Evolutionary conservation across 2,113 vertebrate genomes (phyloP).

Genomic region (Sturnira hondurensis): DNA sequence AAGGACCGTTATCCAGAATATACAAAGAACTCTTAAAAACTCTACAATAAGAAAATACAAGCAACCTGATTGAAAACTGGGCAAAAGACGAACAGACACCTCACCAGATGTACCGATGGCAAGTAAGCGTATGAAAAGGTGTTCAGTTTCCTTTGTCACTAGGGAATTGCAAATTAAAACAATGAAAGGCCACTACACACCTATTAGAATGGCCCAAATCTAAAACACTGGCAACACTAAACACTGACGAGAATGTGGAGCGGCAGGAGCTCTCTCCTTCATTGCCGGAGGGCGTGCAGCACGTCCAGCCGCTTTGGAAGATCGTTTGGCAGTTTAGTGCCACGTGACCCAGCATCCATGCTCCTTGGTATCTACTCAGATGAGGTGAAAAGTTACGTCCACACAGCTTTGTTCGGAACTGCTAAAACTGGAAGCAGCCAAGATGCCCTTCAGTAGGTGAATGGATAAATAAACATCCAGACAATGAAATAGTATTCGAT

Average conservation of each 20-base stretch:
- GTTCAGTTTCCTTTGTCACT: neutral
- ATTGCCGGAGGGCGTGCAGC: neutral
- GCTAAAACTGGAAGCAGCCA: conserved; percentile 8
- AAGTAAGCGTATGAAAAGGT: neutral
- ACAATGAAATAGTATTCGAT: neutral
- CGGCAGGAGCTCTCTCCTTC: neutral
- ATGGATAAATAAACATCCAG: neutral
- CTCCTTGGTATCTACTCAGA: neutral
- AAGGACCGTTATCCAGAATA: neutral
- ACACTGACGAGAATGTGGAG: neutral
- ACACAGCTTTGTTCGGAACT: neutral
- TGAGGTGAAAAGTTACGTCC: neutral
- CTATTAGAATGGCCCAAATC: neutral
- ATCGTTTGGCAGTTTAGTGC: neutral
- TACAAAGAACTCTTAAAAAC: too few relatives aligned
- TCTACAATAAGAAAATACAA: neutral
- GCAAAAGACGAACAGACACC: neutral
- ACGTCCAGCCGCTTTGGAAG: neutral
- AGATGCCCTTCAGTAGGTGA: neutral
- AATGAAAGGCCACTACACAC: neutral
- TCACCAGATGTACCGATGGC: neutral
- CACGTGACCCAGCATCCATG: neutral
- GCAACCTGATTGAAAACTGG: neutral
- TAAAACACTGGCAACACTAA: neutral
- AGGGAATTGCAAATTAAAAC: neutral